A percentile compares a stretch with the other conserved stretches of the same genome.
Conservation (phyloP, 2,888 invertebrate genomes). For the Drosophila pseudotakahashii region DNA sequence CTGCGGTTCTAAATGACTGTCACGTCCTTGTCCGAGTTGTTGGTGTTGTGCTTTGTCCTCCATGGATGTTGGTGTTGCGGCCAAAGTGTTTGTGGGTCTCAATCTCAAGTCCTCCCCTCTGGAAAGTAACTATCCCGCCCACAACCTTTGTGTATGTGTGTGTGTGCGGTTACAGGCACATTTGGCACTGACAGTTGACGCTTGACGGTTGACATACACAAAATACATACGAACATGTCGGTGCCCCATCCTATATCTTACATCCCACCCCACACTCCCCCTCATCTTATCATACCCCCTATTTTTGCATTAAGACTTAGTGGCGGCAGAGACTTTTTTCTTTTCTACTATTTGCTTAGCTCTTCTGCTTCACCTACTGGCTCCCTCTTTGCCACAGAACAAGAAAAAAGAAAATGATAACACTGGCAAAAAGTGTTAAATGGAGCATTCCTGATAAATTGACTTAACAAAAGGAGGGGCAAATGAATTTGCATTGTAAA, state of each 20-base stretch:
- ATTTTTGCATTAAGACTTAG: slow-evolving; percentile 47
- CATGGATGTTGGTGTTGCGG: slow-evolving; percentile 27
- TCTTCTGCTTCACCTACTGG: slow-evolving; percentile 22
- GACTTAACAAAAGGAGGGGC: slow-evolving; percentile 57
- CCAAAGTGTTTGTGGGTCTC: slow-evolving; percentile 37
- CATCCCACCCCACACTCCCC: too few relatives aligned
- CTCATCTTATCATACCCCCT: slow-evolving; percentile 1
- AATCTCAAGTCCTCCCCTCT: slow-evolving; percentile 18
- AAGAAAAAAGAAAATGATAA: background rate
- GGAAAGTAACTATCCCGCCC: slow-evolving; percentile 9
- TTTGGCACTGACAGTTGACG: slow-evolving; percentile 82
- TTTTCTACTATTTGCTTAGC: slow-evolving; percentile 45
- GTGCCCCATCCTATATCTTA: background rate
- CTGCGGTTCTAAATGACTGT: slow-evolving; percentile 78
- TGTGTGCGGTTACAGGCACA: slow-evolving; percentile 79
- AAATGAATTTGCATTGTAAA: slow-evolving; percentile 77
- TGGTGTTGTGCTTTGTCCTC: slow-evolving; percentile 35
- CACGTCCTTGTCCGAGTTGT: slow-evolving; percentile 78
- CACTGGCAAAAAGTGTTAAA: slow-evolving; percentile 71
- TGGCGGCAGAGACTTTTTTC: slow-evolving; percentile 29
- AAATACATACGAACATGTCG: slow-evolving; percentile 28
- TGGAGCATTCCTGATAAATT: slow-evolving; percentile 73
- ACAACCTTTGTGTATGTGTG: slow-evolving; percentile 19
- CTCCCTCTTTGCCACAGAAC: background rate
- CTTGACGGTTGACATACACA: slow-evolving; percentile 76